A percentile compares a stretch with the other conserved stretches of the same genome.
Evolutionary conservation across 2,113 vertebrate species (phyloP).

Genomic region (Oryzias curvinotus): DNA sequence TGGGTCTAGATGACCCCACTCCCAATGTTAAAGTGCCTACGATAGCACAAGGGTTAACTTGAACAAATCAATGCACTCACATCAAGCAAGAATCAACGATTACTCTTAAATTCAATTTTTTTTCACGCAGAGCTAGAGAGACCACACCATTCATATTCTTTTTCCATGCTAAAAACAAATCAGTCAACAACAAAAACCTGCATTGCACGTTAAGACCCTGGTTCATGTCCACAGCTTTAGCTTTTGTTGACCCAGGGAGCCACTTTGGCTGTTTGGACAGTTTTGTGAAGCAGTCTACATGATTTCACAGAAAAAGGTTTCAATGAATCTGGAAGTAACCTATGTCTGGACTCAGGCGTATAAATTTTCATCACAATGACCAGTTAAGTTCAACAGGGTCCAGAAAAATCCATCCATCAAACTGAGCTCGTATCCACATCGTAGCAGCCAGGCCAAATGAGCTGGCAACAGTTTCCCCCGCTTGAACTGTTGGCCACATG

Average conservation of each 20-base stretch:
- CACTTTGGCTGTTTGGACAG: slow-evolving; percentile 40
- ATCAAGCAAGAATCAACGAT: slow-evolving; percentile 20
- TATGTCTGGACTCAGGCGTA: slow-evolving; percentile 34
- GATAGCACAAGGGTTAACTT: slow-evolving; percentile 4
- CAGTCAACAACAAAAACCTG: slow-evolving; percentile 45
- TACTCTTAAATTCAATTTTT: slow-evolving; percentile 14
- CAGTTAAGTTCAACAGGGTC: slow-evolving; percentile 43
- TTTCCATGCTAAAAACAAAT: slow-evolving; percentile 45
- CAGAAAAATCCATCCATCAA: slow-evolving; percentile 67
- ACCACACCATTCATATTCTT: slow-evolving; percentile 34
- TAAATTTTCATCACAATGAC: slow-evolving; percentile 59
- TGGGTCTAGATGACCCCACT: no score
- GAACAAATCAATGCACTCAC: slow-evolving; percentile 11
- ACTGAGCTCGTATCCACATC: slow-evolving; percentile 65
- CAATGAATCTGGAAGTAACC: slow-evolving; percentile 35
- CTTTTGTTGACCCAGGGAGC: slow-evolving; percentile 57
- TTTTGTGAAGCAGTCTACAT: slow-evolving; percentile 38
- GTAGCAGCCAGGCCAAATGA: slow-evolving; percentile 68
- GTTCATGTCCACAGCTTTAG: slow-evolving; percentile 37
- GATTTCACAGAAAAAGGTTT: slow-evolving; percentile 31
- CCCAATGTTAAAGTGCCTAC: no score
- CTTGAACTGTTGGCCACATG: slow-evolving; percentile 59
- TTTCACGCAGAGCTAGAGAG: slow-evolving; percentile 29
- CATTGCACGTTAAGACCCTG: slow-evolving; percentile 20
- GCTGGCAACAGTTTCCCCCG: slow-evolving; percentile 70